Percentiles rank a stretch among this genome's conserved stretches.
phyloP scores from a whole-genome alignment of 2,888 invertebrate species.

The Clostera curtula region DNA sequence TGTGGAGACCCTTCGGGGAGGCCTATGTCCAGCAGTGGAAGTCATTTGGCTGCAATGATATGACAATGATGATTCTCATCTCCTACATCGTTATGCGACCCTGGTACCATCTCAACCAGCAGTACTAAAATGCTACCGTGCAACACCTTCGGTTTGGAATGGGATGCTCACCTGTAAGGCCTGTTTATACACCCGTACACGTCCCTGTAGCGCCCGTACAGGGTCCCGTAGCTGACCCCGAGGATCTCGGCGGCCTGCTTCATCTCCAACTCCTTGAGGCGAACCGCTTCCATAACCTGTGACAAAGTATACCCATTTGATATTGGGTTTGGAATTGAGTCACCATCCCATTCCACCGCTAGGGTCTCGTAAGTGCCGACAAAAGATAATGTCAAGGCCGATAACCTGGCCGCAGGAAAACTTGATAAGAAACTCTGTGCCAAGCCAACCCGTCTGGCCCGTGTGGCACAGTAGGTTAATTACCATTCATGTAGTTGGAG shows the following conservation, averaged over 20 bases:
- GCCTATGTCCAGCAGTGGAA: too few relatives aligned
- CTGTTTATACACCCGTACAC: constrained; percentile 92
- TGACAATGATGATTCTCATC: too few relatives aligned
- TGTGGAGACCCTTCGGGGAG: too few relatives aligned
- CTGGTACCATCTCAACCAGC: not conserved
- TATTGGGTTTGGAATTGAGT: not conserved
- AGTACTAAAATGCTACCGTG: not conserved
- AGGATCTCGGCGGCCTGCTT: constrained; percentile 92
- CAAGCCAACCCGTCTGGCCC: too few relatives aligned
- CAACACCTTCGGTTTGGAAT: not conserved
- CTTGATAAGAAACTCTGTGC: too few relatives aligned
- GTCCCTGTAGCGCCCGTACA: constrained; percentile 92
- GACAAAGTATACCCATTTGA: not conserved
- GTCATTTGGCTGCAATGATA: too few relatives aligned
- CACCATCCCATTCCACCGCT: not conserved
- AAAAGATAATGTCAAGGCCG: too few relatives aligned
- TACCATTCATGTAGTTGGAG: too few relatives aligned
- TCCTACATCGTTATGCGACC: not conserved
- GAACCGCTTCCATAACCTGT: constrained; percentile 90
- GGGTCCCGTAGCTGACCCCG: constrained; percentile 92
- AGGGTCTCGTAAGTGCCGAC: too few relatives aligned
- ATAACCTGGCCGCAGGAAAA: too few relatives aligned
- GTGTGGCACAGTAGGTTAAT: too few relatives aligned
- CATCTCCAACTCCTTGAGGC: constrained; percentile 94
- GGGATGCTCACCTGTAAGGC: constrained; percentile 81